A percentile compares a stretch with the other conserved stretches of the same genome.
Evolutionary conservation across 2,888 invertebrate genomes (phyloP).

Genomic region (Ormyrus rosae): DNA sequence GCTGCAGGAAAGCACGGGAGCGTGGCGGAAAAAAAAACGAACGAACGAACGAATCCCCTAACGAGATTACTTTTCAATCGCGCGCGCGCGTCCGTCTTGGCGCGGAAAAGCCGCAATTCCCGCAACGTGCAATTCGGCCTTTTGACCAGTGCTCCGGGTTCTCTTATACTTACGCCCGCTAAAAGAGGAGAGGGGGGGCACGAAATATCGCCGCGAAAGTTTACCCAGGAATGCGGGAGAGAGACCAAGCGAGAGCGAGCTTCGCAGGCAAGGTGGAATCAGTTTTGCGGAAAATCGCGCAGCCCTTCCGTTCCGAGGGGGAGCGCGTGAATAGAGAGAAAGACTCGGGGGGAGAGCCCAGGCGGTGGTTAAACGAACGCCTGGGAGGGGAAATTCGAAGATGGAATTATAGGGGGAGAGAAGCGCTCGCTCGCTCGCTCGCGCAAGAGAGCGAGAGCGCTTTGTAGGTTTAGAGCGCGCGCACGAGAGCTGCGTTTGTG

Average conservation of each 20-base stretch:
- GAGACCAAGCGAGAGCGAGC: background rate
- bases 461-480: slow-evolving; percentile 22
- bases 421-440: no score
- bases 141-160: slow-evolving; percentile 31
- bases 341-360: background rate
- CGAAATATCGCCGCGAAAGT: background rate
- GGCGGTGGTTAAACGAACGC: slow-evolving; percentile 47
- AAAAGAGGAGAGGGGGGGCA: background rate
- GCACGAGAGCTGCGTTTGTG: slow-evolving; percentile 26
- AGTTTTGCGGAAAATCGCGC: slow-evolving; percentile 53
- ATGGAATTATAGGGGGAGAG: slow-evolving; percentile 39
- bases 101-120: background rate
- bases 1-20: background rate
- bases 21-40: background rate
- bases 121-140: background rate
- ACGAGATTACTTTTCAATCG: slow-evolving; percentile 44
- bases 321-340: background rate
- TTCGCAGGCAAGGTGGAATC: slow-evolving; percentile 39
- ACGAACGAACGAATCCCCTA: background rate
- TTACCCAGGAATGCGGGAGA: background rate
- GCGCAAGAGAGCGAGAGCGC: background rate
- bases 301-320: background rate
- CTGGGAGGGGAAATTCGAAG: slow-evolving; percentile 40
- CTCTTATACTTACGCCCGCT: background rate
- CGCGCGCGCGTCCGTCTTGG: slow-evolving; percentile 24